A percentile compares a stretch with the other conserved stretches of the same genome.
Evolutionary conservation across 1,140 invertebrate species (phyloP).

Genomic region (Thalassaphorura encarpata): DNA sequence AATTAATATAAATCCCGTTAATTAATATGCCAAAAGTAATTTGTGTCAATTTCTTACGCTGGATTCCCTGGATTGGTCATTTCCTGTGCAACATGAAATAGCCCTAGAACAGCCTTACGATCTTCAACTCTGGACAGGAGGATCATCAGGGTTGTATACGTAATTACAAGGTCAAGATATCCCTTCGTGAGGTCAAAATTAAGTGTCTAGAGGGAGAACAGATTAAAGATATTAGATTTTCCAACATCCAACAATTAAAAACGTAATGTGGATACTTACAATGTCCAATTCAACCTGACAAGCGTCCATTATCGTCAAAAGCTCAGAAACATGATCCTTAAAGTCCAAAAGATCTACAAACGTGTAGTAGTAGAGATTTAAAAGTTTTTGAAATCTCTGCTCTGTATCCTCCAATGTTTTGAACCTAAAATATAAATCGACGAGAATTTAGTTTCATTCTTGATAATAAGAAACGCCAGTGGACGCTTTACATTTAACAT

Average conservation of each 20-base stretch:
- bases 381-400: constrained; percentile 92
- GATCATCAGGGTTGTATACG: constrained; percentile 93
- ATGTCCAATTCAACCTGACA: constrained; percentile 91
- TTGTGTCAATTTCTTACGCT: constrained; percentile 39
- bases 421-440: constrained; percentile 43
- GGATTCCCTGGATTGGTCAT: constrained; percentile 75
- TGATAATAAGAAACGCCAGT: neutral
- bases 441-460: neutral
- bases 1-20: neutral
- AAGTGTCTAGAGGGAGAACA: constrained; percentile 49
- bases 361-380: constrained; percentile 97
- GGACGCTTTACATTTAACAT: neutral
- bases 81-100: constrained; percentile 97
- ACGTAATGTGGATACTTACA: constrained; percentile 40
- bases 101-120: constrained; percentile 87
- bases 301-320: constrained; percentile 96
- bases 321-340: constrained; percentile 94
- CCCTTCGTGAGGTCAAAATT: constrained; percentile 95
- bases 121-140: constrained; percentile 93
- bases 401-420: constrained; percentile 68
- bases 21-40: neutral
- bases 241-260: neutral
- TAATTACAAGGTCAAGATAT: constrained; percentile 89
- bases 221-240: constrained; percentile 5
- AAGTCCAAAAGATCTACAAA: constrained; percentile 99